phyloP scores from a whole-genome alignment of 2,797 vertebrate species.

The Parauchenoglanis ngamensis region DNA sequence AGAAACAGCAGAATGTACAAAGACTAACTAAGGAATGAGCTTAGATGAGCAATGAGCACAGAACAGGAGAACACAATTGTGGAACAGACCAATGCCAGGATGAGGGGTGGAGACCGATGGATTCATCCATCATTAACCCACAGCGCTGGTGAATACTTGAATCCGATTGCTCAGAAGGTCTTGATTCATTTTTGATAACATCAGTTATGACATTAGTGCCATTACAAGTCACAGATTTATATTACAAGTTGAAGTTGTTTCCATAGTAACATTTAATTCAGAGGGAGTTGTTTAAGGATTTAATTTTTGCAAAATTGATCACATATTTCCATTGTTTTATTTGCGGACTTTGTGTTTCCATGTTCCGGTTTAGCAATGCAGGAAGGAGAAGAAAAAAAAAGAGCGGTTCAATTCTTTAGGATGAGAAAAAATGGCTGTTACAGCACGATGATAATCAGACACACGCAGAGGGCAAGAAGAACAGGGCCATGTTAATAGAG shows the following conservation, averaged over 20 bases:
- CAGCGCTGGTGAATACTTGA: neutral
- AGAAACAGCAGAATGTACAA: neutral
- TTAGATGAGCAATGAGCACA: neutral
- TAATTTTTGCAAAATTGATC: neutral
- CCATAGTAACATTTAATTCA: neutral
- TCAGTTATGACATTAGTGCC: no score
- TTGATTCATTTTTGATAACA: neutral
- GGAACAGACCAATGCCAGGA: neutral
- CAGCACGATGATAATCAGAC: constrained; percentile 3
- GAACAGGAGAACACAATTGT: neutral
- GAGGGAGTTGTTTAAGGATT: neutral
- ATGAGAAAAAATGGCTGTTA: neutral
- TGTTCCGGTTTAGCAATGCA: neutral
- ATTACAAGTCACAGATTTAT: neutral
- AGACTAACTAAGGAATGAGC: neutral
- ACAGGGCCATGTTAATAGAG: constrained; percentile 5
- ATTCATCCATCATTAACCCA: no score
- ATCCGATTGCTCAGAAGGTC: neutral
- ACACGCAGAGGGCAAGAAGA: constrained; percentile 18
- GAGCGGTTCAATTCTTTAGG: neutral
- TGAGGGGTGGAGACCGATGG: neutral
- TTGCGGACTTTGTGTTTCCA: neutral
- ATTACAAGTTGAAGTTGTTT: neutral
- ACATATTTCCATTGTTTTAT: neutral
- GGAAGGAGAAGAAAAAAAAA: neutral